Percentiles rank a stretch among this genome's conserved stretches.
Evolutionary conservation across 2,797 vertebrate genomes (phyloP).

Genomic region (Hylomyscus alleni): DNA sequence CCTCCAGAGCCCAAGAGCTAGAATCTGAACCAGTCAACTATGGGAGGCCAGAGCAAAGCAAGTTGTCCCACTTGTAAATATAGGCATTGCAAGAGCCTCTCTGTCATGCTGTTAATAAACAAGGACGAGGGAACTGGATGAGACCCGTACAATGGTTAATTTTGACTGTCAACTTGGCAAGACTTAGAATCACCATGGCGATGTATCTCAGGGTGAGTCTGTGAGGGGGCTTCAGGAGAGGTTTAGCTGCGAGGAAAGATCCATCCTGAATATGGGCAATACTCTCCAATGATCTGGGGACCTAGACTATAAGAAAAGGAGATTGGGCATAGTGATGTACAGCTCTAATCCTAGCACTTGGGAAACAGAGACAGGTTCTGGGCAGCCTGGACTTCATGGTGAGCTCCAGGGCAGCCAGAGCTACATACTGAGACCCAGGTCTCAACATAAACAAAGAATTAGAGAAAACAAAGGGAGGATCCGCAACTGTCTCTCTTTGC

Average conservation of each 20-base stretch:
- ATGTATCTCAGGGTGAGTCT: neutral
- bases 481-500: neutral
- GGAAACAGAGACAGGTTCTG: neutral
- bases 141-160: neutral
- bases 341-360: neutral
- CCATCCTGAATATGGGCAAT: neutral
- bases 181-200: neutral
- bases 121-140: neutral
- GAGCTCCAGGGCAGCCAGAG: neutral
- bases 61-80: neutral
- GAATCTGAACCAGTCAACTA: neutral
- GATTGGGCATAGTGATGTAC: neutral
- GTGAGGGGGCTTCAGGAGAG: neutral
- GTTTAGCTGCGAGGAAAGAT: neutral
- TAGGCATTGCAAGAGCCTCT: fast-evolving
- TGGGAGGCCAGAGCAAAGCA: neutral
- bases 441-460: neutral
- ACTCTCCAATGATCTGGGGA: neutral
- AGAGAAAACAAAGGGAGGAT: too few species aligned
- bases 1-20: too few species aligned
- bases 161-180: neutral
- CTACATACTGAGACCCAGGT: too few species aligned
- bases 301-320: neutral
- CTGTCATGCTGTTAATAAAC: neutral
- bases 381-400: neutral